Evolutionary conservation across 2,888 invertebrate species (phyloP), one percentile per base, ranked within the genome.

Genomic region (Mamestra brassicae): DNA sequence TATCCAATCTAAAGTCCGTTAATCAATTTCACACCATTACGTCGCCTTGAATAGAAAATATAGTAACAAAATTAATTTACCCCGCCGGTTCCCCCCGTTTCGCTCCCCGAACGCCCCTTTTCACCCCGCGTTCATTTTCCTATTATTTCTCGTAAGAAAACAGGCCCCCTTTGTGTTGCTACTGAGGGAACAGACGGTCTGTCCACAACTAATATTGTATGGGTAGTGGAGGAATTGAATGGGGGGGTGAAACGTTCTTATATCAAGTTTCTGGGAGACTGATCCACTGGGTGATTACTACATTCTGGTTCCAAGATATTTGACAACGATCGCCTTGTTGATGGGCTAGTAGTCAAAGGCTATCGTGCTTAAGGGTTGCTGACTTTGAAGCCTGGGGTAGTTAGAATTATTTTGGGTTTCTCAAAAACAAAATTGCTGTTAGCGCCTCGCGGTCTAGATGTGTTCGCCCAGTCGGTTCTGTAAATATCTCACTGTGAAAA

Each of bases 111-210:
- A n/a, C 54, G 17, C 61, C 60, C 55, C 47, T 42, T 58, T 66
- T 34, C 79, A 63, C 72, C 71, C 57, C 67, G 66, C 62, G 76
- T 86, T 87, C 81, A 87, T 84, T 86, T 87, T 87, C 80, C 86
- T 86, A 87, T 87, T 86, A 87, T 84, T 81, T 85, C 79, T 57
- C 73, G 75, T 86, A 86, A 86, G 88, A 86, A 84, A 87, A 81
- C 86, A 87, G 67, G 57, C 58, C 55, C 47, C 72, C 86, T 85
- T 86, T 87, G 84, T 87, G 83, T 78, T 76, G 58, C 80, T 68
- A 71, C 64, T 76, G 86, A 79, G 73, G 54, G 79, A 76, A 62
- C 78, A 78, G 67, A 76, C 79, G 61, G 74, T 64, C 60, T 71
- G 76, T 81, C 85, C 85, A 58, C 81, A 61, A 71, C 76, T 84